Conservation (phyloP, 2,113 vertebrate species). For the Cyphomyrus plagiostoma region DNA sequence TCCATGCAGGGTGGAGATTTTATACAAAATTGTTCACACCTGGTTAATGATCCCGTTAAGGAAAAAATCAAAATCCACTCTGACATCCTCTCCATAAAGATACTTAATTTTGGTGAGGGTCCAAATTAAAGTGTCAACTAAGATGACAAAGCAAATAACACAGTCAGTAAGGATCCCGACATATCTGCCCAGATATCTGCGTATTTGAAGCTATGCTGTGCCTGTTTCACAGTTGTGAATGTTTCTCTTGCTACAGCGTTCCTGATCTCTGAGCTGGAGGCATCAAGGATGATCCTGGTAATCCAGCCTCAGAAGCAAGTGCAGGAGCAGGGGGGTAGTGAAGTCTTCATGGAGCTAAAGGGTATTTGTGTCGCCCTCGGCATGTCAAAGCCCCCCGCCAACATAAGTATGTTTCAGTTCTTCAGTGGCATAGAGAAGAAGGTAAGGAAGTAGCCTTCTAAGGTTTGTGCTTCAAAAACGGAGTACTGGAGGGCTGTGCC, state of each 20-base stretch:
- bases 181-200: neutral
- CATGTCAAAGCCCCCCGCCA: constrained; percentile 97
- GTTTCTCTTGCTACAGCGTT: constrained; percentile 64
- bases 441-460: constrained; percentile 48
- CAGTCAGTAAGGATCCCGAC: neutral
- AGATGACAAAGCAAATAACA: neutral
- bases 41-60: neutral
- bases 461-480: neutral
- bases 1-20: neutral
- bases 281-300: constrained; percentile 86
- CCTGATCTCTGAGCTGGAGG: constrained; percentile 94
- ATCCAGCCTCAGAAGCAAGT: constrained; percentile 77
- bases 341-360: constrained; percentile 89
- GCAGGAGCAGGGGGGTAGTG: constrained; percentile 77
- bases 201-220: neutral
- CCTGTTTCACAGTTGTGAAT: neutral
- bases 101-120: neutral
- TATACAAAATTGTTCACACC: neutral
- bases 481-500: neutral
- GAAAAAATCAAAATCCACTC: neutral
- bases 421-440: constrained; percentile 99
- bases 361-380: constrained; percentile 90
- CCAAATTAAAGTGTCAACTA: neutral
- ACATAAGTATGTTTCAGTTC: constrained; percentile 98
- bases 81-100: neutral